Base-by-base conservation (phyloP, 2,113 vertebrate genomes). In the Fregata magnificens region DNA sequence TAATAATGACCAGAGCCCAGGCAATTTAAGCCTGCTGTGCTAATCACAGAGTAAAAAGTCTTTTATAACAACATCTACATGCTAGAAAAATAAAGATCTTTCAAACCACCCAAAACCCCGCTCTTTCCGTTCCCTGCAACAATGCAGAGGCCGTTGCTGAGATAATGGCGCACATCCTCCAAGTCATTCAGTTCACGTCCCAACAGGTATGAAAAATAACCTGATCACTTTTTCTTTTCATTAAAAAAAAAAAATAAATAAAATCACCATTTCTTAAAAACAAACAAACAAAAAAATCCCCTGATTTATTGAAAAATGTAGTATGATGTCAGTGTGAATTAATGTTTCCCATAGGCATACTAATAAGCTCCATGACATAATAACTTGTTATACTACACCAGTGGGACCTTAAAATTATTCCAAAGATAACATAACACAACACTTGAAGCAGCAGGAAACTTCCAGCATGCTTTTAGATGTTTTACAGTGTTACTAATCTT, bases 391-490 rank as follows among this genome's bases (percentile, higher is more conserved):
- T 95, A 97, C 97, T 97, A 98, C 97, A 96, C 98, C 98, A 97
- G 97, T 98, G 97, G 98, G 98, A 98, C 97, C 94, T 98, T 97
- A 98, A 97, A 98, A 97, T 97, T 98, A 97, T 98, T 99, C 99
- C 99, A 99, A 99, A 99, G 98, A 99, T 98, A 99, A 99, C 99
- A 99, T 97, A 98, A 97, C 96, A 97, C 97, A 98, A 98, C 98
- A 98, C 98, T 97, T 94, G 95, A 93, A 98, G 97, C 99, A 98
- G 98, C 98, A 96, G 98, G 98, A 97, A 98, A 98, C 99, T 99
- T 99, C 99, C 99, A 98, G 97, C 89, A 74, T 32, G 95, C 94
- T 96, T 98, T 99, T 98, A 99, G 98, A 99, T 99, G 98, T 98
- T 98, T 98, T 98, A 98, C 98, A 98, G 97, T 98, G 98, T 99